These are phyloP conservation scores for Zoanthus sansibaricus DNA, from an alignment of 92 coral and sea anemone species.

Conservation along the genomic window DNA sequence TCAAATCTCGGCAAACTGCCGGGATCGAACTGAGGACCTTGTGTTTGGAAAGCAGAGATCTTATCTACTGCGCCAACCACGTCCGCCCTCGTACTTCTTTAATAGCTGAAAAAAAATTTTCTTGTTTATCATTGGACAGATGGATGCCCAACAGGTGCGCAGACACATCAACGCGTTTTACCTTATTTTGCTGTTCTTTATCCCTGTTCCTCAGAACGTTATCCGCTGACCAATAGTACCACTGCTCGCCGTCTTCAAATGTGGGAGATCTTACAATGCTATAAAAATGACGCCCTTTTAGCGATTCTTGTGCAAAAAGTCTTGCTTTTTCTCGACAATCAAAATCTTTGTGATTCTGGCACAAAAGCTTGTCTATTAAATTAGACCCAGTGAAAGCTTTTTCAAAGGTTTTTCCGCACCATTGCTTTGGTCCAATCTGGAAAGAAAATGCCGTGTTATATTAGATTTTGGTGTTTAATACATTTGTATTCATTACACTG, in stretches of 20 bases:
- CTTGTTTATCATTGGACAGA: too few relatives aligned
- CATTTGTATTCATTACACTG: neutral
- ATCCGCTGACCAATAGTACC: conserved; percentile 61
- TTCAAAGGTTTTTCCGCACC: conserved; percentile 76
- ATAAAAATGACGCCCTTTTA: conserved; percentile 51
- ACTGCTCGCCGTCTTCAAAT: conserved; percentile 77
- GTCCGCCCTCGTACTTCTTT: too few relatives aligned
- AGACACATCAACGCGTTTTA: neutral
- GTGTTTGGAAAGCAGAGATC: too few relatives aligned
- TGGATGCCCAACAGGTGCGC: too few relatives aligned
- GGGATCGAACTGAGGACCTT: too few relatives aligned
- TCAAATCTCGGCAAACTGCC: too few relatives aligned
- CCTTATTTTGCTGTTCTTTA: neutral
- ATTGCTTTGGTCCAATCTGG: conserved; percentile 72
- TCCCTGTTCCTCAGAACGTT: neutral
- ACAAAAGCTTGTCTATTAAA: conserved; percentile 51
- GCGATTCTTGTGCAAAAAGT: conserved; percentile 65
- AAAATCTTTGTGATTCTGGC: conserved; percentile 46
- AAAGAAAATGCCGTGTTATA: neutral
- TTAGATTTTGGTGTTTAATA: neutral
- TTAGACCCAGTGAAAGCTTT: conserved; percentile 75
- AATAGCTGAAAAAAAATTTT: too few relatives aligned
- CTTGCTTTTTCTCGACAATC: conserved; percentile 60
- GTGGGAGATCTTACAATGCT: conserved; percentile 65
- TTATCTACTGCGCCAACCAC: too few relatives aligned